Base-by-base conservation (phyloP, 2,113 vertebrate species). In the Myotis brandtii region DNA sequence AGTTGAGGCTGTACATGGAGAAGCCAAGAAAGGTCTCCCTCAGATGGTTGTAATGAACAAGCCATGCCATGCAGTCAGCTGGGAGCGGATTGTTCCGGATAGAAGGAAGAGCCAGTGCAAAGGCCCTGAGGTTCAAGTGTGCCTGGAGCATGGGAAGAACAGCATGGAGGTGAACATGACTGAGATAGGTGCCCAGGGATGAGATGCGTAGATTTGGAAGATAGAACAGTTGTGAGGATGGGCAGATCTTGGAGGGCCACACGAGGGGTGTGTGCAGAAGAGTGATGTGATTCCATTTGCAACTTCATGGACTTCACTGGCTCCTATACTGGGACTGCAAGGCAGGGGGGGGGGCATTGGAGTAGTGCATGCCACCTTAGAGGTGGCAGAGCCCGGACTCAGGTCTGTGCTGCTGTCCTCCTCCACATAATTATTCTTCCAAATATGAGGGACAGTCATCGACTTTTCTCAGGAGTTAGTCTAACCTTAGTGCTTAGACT, bases 241-340 rank as follows among this genome's bases (percentile, higher is more conserved):
- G 25, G 9, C 59, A 70, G 20, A 4, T 0, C 3, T 0, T 2
- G 0, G 23, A 34, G 23, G 46, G 87, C 8, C 52, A 1, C 11
- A 0, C 4, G 62, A 69, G 32, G 34, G 30, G 13, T 12, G 54
- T 21, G 52, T 64, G 30, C 37, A 8, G 6, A 34, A 21, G 3
- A 34, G 25, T 11, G 46, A 10, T 9, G 5, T 0, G 20, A 52
- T 46, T n/a, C 7, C 9, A 11, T 9, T 76, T 46, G 4, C 4
- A 3, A 32, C 67, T 79, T 17, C 6, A 0, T 0, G 56, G 72
- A 50, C 59, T 2, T 2, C 18, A 0, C 23, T 2, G 62, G 32
- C 73, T 50, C 2, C 75, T 23, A 1, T 27, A 4, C 10, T 12
- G 70, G 40, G 37, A 34, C 32, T 1, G 3, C n/a, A 37, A 3